Base-by-base conservation (phyloP, 2,113 vertebrate species). In the Rhagologus leucostigma region DNA sequence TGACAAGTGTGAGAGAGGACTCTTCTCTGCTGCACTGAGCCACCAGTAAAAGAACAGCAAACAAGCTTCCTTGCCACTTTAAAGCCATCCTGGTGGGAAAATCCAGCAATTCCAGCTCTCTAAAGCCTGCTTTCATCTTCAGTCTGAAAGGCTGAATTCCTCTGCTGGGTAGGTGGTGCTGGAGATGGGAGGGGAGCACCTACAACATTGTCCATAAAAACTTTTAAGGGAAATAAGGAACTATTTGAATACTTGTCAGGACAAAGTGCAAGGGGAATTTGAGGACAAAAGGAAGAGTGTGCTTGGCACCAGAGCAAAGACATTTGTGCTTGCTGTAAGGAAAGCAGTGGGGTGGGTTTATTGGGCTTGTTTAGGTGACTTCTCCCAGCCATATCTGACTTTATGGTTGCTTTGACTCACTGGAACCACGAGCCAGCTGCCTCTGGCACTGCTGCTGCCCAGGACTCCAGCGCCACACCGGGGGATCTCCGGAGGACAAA, bases 401-500 rank as follows among this genome's bases (percentile, higher is more conserved):
- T 90, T 59, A 62, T 47, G 78, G 46, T 42, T 53, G 37, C 47
- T 82, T 74, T 81, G 76, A 63, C 52, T 87, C 64, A n/a, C 0
- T 47, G 73, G 35, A n/a, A 69, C n/a, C 80, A 55, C 0, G 22
- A 81, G 47, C 11, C 69, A 63, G 53, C 57, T 71, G n/a, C n/a
- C 71, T 53, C 1, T 39, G n/a, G n/a, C 39, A 16, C 33, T 26
- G 50, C 23, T 39, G 35, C 67, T 68, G 33, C 62, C 17, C 49
- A 56, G 83, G 33, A 69, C 20, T 32, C 27, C 49, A 37, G 70
- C 27, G 9, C 23, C 0, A 1, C 1, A 0, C 32, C 1, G 2
- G 17, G 11, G 19, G 26, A 30, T 35, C 49, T 84, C 37, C 14
- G 2, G 26, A 56, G 74, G 5, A 15, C 55, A 19, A 7, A 44